Conservation (phyloP, 1,140 invertebrate species). For the Drosophila sturtevanti region DNA sequence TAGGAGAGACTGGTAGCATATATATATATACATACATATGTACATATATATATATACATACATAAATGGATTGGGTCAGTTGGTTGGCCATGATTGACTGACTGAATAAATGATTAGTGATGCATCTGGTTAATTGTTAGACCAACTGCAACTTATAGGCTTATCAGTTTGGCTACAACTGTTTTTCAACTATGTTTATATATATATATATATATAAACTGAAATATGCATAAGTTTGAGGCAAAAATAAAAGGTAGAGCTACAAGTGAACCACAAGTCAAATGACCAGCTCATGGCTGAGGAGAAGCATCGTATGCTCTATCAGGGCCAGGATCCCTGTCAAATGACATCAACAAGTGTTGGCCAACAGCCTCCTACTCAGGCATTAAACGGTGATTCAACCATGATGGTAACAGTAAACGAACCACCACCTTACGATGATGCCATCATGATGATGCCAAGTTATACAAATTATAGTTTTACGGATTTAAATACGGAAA, state of each 20-base stretch:
- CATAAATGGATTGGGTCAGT: neutral
- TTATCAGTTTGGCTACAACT: constrained; percentile 43
- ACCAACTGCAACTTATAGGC: neutral
- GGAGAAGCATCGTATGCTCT: constrained; percentile 61
- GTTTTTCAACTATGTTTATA: constrained; percentile 24
- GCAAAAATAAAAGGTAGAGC: constrained; percentile 18
- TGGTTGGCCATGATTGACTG: neutral
- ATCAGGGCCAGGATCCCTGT: constrained; percentile 47
- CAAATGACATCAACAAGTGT: neutral
- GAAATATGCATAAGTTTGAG: neutral
- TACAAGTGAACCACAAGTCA: neutral
- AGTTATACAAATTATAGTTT: neutral
- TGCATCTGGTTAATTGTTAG: constrained; percentile 36
- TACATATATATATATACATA: neutral
- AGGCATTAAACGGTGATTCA: too few species aligned
- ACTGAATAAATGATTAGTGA: neutral
- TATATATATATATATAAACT: neutral
- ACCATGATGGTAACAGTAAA: neutral
- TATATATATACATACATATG: constrained; percentile 18
- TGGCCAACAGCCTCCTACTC: neutral
- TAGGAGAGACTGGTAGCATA: constrained; percentile 54
- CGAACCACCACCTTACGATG: constrained; percentile 48
- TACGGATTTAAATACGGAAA: neutral
- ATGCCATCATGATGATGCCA: constrained; percentile 26
- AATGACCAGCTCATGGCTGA: constrained; percentile 47